These are phyloP conservation scores for Peromyscus aztecus DNA, from an alignment of 2,797 vertebrate species.

Conservation along the genomic window DNA sequence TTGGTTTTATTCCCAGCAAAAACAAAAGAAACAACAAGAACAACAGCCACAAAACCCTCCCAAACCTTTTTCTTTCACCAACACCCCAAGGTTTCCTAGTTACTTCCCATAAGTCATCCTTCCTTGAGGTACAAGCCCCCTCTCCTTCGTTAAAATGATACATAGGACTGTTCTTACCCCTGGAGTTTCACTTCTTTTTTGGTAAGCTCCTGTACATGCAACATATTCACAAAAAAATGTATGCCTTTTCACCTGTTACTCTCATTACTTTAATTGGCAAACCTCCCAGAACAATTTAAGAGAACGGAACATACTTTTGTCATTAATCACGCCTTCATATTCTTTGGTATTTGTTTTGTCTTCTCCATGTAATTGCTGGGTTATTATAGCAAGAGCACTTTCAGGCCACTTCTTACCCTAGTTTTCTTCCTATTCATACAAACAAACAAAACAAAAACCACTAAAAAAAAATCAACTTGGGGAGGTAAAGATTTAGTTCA, in stretches of 20 bases:
- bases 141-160: constrained; percentile 10
- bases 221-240: background rate
- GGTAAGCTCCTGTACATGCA: background rate
- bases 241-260: background rate
- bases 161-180: background rate
- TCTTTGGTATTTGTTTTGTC: background rate
- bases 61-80: background rate
- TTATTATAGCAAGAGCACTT: background rate
- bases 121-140: background rate
- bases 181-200: background rate
- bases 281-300: background rate
- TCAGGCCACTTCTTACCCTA: background rate
- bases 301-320: background rate
- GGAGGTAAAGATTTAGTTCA: background rate
- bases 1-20: background rate
- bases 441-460: background rate
- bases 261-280: background rate
- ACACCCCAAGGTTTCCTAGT: background rate
- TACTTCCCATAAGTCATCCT: background rate
- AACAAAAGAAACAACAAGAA: background rate
- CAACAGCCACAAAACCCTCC: background rate
- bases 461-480: background rate
- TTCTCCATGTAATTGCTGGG: background rate
- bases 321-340: background rate
- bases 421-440: background rate